Base-by-base conservation (phyloP, 2,113 vertebrate genomes). In the Phalacrocorax brasilianus region DNA sequence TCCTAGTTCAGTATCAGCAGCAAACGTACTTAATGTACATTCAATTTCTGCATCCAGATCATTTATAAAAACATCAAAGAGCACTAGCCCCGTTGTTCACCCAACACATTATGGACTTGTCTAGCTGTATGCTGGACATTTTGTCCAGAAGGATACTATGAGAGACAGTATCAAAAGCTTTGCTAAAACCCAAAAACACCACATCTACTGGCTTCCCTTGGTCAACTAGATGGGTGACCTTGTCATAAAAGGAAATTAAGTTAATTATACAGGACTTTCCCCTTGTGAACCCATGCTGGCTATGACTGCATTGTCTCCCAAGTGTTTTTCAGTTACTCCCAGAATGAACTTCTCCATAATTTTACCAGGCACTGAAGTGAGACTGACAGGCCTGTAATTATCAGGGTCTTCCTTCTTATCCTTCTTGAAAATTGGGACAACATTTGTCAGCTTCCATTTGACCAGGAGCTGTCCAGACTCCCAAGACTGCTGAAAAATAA, bases 271-370 rank as follows among this genome's bases (percentile, higher is more conserved):
- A 71, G 28, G 28, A 47, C 14, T 55, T 88, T 55, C 19, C 65
- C 28, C 27, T 71, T 1, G 0, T 40, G 28, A 55, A 63, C 28
- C 12, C 1, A 0, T 20, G 33, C 14, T 63, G n/a, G 14, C 23
- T 72, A 13, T n/a, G 49, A 78, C 40, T 70, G 9, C 18, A 22
- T 28, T 44, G 49, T 55, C 23, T 63, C 23, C 47, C 33, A 63
- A 47, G 9, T 33, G 6, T 40, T 71, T 71, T 63, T 88, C 49
- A 72, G 0, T 28, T 63, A 47, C 19, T 40, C 23, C 28, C 45
- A 47, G 45, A 47, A 47, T 47, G 20, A 19, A 19, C 45, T 19
- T 20, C 32, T 55, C 23, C 19, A 22, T 42, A 28, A 23, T 62
- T 73, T 62, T 20, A 72, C 8, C 32, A 44, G 38, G 26, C 67